Evolutionary conservation across 2,113 vertebrate species (phyloP), one percentile per base, ranked within the genome.

Genomic region (Edolisoma coerulescens): DNA sequence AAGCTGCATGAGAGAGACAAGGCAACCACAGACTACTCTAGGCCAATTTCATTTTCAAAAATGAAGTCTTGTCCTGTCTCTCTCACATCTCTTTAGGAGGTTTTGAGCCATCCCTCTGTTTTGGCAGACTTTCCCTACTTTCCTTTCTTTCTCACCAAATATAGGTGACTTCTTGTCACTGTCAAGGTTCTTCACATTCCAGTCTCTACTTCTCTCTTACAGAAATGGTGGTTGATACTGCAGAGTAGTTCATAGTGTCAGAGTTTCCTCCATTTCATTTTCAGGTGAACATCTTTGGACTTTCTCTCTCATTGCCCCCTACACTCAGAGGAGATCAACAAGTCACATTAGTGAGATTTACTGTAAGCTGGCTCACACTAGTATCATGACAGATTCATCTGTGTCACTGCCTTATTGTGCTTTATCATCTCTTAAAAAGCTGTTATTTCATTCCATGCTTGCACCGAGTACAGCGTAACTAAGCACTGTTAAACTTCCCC

Each of bases 391-490:
- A 47, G 32, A 14, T 61, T 26, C 15, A 57, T 80, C 76, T 60
- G 11, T 26, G 6, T 20, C 53, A 37, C 33, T 44, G 27, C 15
- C 41, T 67, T 78, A 27, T 22, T 67, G 10, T 47, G 45, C 37
- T 68, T 50, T 60, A 21, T 65, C 26, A 61, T 23, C 28, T 84
- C 32, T 67, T 52, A 13, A 52, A 68, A 54, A 33, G 4, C 27
- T 83, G 13, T 57, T 42, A 33, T 23, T 75, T 73, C 30, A 30
- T 49, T 82, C 17, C 15, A 5, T 44, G 7, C 68, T 84, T 81
- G 30, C 74, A 61, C 11, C 54, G 54, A n/a, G 3, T 49, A 32
- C 16, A 52, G 52, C 0, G 0, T 33, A 65, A 24, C 21, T 53
- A n/a, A 85, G 9, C 16, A 41, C 11, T 64, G 17, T n/a, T 45